Evolutionary conservation across 2,888 invertebrate species (phyloP), one percentile per base, ranked within the genome.

Genomic region (Eucera pruinosa): DNA sequence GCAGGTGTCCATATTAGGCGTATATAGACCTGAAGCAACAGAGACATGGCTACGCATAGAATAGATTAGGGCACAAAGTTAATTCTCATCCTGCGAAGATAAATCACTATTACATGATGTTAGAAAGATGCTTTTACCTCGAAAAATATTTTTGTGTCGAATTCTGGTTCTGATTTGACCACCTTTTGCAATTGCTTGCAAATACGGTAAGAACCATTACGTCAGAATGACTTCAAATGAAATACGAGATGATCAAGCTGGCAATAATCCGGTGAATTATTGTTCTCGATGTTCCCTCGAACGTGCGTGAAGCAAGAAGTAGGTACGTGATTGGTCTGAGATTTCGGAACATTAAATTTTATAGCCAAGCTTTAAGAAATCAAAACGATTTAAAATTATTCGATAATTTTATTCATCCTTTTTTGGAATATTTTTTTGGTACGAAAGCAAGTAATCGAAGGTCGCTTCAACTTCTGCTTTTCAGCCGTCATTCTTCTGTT

Each of bases 1-100:
- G 73, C 83, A 85, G 83, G 71, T 76, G 85, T 68, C 30, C 67
- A 66, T 55, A 27, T 6, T 39, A 71, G 58, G 58, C 62, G 62
- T 66, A 54, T 47, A 36, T 2, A 48, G 20, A 47, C 39, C n/a
- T n/a, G 30, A 60, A 15, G 78, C 70, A 76, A 79, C 79, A 81
- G 78, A 71, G 80, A 82, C 45, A 39, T 15, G n/a, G 36, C 33
- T 11, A 3, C 43, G 18, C 43, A 45, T 41, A n/a, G 72, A 68
- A 75, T 62, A 55, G 78, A 81, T 74, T 76, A 73, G 82, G 52
- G n/a, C n/a, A 71, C 65, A 48, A 58, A 50, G 61, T 68, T 52
- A 58, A 76, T 78, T 33, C 52, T 30, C 25, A 5, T 27, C 41
- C 27, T n/a, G 52, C 9, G 39, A 64, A 48, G 67, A 80, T 43